Evolutionary conservation across 2,113 vertebrate genomes (phyloP).

Genomic region (Oxygymnocypris stewartii): DNA sequence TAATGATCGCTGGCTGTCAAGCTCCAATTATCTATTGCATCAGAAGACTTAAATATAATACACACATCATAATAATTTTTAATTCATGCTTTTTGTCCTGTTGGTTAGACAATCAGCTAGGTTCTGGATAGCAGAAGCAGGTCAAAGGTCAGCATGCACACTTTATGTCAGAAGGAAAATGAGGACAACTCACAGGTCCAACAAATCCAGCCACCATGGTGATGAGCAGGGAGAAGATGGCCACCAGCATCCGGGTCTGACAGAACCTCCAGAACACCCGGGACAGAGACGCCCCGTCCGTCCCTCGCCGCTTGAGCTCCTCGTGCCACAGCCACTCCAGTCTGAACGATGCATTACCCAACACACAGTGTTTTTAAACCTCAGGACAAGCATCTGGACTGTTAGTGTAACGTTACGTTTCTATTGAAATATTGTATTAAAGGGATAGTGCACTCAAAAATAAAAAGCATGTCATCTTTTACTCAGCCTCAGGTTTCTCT

Average conservation of each 20-base stretch:
- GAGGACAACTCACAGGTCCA: conserved; percentile 74
- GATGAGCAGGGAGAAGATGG: conserved; percentile 75
- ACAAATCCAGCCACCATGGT: conserved; percentile 77
- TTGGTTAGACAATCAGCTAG: neutral
- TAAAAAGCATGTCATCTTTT: too few species aligned
- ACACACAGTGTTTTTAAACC: neutral
- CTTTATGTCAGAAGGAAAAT: conserved; percentile 38
- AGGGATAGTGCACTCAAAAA: too few species aligned
- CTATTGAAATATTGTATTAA: neutral
- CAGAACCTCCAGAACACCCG: conserved; percentile 81
- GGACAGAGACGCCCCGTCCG: conserved; percentile 72
- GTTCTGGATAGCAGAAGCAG: neutral
- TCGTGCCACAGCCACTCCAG: conserved; percentile 78
- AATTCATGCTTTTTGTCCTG: neutral
- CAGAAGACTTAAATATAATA: neutral
- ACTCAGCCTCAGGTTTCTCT: too few species aligned
- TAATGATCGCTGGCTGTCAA: neutral
- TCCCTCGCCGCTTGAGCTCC: conserved; percentile 74
- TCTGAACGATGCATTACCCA: conserved; percentile 59
- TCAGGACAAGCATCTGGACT: neutral
- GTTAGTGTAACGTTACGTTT: neutral
- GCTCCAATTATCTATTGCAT: neutral
- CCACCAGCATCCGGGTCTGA: conserved; percentile 76
- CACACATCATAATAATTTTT: neutral
- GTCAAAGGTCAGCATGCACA: neutral